Conservation (phyloP, 1,140 invertebrate genomes). For the Drosophila dunni region DNA sequence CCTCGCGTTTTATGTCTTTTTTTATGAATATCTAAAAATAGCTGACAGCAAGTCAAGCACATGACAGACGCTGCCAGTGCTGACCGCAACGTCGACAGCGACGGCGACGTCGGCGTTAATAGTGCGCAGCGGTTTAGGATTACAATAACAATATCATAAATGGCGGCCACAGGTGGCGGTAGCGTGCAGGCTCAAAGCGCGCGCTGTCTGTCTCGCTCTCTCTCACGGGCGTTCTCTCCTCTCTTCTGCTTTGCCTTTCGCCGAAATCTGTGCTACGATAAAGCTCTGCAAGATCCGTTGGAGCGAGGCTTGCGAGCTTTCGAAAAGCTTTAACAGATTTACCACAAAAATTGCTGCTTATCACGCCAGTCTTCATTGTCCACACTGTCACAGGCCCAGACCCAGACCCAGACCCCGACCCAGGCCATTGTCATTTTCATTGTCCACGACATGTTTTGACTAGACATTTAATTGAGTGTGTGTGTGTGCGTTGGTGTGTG, state of each 20-base stretch:
- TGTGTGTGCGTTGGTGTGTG: background rate
- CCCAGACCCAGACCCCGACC: constrained; percentile 22
- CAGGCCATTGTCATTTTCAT: constrained; percentile 48
- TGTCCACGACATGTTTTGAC: constrained; percentile 38
- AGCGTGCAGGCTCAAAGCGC: background rate
- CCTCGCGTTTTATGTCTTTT: constrained; percentile 44
- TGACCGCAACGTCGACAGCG: constrained; percentile 3
- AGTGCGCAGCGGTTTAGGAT: constrained; percentile 30
- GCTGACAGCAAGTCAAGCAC: constrained; percentile 49
- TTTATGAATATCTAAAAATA: constrained; percentile 72
- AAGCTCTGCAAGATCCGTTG: background rate
- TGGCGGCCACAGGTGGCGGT: constrained; percentile 21
- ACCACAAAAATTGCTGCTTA: constrained; percentile 15
- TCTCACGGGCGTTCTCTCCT: background rate
- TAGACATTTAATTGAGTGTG: constrained; percentile 39
- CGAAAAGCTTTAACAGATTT: constrained; percentile 22
- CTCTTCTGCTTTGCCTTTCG: constrained; percentile 1
- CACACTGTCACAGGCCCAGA: constrained; percentile 5
- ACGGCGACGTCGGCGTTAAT: constrained; percentile 19
- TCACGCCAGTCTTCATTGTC: constrained; percentile 25
- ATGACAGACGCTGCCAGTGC: constrained; percentile 39
- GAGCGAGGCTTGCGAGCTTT: constrained; percentile 5
- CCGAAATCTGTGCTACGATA: constrained; percentile 45
- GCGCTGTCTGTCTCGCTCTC: background rate
- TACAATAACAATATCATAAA: constrained; percentile 30